Evolutionary conservation across 23 tunicate genomes (phyloP).

Genomic region (Clavelina lepadiformis): DNA sequence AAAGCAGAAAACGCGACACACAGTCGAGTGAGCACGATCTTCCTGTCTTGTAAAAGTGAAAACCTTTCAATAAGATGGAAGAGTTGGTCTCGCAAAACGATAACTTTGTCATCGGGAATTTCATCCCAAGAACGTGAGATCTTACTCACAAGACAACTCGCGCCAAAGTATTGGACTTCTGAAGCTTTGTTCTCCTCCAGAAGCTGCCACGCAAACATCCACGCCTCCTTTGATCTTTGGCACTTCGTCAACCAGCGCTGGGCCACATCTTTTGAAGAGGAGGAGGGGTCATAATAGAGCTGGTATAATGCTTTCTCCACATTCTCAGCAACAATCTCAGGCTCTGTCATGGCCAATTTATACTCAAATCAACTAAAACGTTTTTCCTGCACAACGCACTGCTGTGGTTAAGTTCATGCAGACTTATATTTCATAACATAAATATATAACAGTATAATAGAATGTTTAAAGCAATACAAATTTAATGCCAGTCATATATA

Average conservation of each 20-base stretch:
- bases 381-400: no score
- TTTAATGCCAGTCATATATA: no score
- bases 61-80: conserved; percentile 49
- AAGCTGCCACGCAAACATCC: conserved; percentile 85
- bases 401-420: no score
- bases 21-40: conserved; percentile 71
- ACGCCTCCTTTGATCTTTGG: conserved; percentile 72
- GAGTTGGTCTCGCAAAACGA: conserved; percentile 36
- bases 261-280: conserved; percentile 64
- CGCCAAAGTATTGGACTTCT: conserved; percentile 96
- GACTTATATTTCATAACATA: no score
- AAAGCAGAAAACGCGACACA: conserved; percentile 92
- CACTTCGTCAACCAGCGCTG: conserved; percentile 88
- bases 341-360: conserved; percentile 24
- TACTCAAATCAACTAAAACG: neutral
- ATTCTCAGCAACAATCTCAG: conserved; percentile 61
- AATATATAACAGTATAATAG: no score
- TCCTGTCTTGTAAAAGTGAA: conserved; percentile 19
- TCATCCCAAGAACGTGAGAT: conserved; percentile 79
- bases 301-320: conserved; percentile 77
- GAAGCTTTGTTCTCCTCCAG: conserved; percentile 51
- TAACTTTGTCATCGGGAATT: conserved; percentile 45
- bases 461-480: no score
- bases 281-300: conserved; percentile 71
- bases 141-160: conserved; percentile 67